Conservation (phyloP, 2,113 vertebrate species). For the Pungitius pungitius region DNA sequence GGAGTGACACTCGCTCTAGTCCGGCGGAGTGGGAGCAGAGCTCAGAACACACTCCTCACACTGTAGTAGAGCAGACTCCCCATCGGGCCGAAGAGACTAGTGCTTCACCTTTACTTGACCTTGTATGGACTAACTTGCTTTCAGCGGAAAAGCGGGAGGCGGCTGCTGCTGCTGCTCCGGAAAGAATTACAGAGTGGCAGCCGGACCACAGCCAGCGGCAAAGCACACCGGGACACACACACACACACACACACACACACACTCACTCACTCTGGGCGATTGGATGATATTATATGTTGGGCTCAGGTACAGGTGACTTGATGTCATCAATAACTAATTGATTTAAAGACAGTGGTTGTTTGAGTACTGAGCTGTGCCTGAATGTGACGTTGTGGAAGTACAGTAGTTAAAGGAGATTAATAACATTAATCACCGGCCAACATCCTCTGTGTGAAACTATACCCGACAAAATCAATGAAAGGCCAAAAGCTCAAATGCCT, state of each 20-base stretch:
- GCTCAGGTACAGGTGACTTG: conserved; percentile 37
- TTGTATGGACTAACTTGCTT: conserved; percentile 77
- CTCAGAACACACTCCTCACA: conserved; percentile 75
- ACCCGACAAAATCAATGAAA: neutral
- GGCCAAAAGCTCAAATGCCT: conserved; percentile 4
- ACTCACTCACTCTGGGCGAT: conserved; percentile 25
- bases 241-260: conserved; percentile 25
- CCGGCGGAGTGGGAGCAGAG: conserved; percentile 79
- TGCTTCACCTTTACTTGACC: conserved; percentile 84
- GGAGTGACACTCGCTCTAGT: conserved; percentile 85
- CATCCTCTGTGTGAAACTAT: neutral
- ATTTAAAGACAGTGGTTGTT: conserved; percentile 8
- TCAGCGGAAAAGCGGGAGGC: conserved; percentile 51
- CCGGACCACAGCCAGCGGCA: conserved; percentile 18
- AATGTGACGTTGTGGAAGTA: conserved; percentile 5
- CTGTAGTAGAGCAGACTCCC: conserved; percentile 56
- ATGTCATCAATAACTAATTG: conserved; percentile 24
- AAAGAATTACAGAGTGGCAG: conserved; percentile 33
- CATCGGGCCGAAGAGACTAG: conserved; percentile 56
- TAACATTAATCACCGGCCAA: conserved; percentile 17
- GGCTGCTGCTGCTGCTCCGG: conserved; percentile 14
- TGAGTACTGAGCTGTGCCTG: conserved; percentile 17
- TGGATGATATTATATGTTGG: conserved; percentile 28
- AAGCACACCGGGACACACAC: conserved; percentile 27
- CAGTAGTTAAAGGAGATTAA: conserved; percentile 21